Percentiles rank a stretch among this genome's conserved stretches.
These are phyloP conservation scores for Danio albolineatus DNA, from an alignment of 2,797 vertebrate genomes.

Conservation along the genomic window DNA sequence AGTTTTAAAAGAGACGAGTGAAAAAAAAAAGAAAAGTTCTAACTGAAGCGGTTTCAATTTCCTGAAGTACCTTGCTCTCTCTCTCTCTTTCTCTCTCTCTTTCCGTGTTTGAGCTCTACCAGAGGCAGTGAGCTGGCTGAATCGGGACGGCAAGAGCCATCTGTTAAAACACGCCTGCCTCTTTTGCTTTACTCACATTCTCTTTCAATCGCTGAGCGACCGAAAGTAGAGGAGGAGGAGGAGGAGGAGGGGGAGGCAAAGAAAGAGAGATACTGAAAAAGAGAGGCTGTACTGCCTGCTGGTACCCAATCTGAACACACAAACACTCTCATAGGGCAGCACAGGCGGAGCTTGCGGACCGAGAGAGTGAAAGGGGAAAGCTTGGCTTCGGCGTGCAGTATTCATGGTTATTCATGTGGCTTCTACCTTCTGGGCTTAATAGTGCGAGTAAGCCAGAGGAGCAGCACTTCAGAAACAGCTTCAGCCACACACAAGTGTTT, in stretches of 20 bases:
- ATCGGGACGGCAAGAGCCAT: slow-evolving; percentile 72
- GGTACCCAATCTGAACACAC: slow-evolving; percentile 65
- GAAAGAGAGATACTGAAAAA: slow-evolving; percentile 28
- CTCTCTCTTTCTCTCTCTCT: slow-evolving; percentile 46
- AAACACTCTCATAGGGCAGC: slow-evolving; percentile 58
- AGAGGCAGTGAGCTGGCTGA: slow-evolving; percentile 65
- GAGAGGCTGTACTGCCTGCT: slow-evolving; percentile 59
- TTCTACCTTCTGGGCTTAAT: slow-evolving; percentile 55
- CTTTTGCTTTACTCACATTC: slow-evolving; percentile 63
- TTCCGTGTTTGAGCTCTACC: slow-evolving; percentile 52
- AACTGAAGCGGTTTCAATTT: slow-evolving; percentile 59
- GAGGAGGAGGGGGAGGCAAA: slow-evolving; percentile 40
- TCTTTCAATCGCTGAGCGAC: slow-evolving; percentile 48
- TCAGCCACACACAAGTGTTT: no score
- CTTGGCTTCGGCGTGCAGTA: slow-evolving; percentile 50
- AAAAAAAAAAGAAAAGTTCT: slow-evolving; percentile 56
- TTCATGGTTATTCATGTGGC: slow-evolving; percentile 56
- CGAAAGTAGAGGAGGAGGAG: slow-evolving; percentile 44
- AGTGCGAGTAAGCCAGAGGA: slow-evolving; percentile 45
- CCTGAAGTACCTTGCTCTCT: slow-evolving; percentile 24
- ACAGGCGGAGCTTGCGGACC: slow-evolving; percentile 65
- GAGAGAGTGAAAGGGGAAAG: slow-evolving; percentile 38
- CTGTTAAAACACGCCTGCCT: slow-evolving; percentile 74
- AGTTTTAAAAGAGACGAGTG: slow-evolving; percentile 56
- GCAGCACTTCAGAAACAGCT: background rate